A percentile compares a stretch with the other conserved stretches of the same genome.
phyloP scores from a whole-genome alignment of 2,888 invertebrate genomes.

The Chymomyza procnemis region DNA sequence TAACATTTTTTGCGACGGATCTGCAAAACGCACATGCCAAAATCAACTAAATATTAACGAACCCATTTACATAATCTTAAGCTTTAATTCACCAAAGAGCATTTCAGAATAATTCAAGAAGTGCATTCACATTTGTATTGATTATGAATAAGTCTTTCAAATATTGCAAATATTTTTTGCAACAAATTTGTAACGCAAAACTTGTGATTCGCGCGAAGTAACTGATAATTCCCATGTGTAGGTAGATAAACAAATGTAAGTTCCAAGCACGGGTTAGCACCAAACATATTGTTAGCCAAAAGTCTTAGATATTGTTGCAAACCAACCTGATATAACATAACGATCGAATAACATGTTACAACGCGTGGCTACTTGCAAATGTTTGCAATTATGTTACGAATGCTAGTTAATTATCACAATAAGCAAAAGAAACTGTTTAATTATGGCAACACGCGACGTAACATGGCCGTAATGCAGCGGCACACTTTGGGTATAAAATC shows the following conservation, averaged over 20 bases:
- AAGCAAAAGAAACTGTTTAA: constrained; percentile 8
- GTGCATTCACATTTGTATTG: neutral
- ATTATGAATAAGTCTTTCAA: neutral
- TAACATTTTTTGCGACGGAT: no score
- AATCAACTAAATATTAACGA: no score
- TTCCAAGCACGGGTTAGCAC: neutral
- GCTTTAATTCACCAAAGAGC: no score
- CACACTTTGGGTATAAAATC: neutral
- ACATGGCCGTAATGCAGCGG: neutral
- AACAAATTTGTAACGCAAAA: constrained; percentile 43
- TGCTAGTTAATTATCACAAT: constrained; percentile 50
- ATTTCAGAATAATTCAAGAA: no score
- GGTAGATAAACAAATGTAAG: neutral
- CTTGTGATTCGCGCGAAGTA: constrained; percentile 31
- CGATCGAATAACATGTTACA: constrained; percentile 76
- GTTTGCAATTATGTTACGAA: constrained; percentile 15
- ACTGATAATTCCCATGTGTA: constrained; percentile 29
- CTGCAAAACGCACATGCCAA: no score
- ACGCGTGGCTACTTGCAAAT: constrained; percentile 9
- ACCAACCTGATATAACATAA: constrained; percentile 77
- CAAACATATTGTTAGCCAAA: neutral
- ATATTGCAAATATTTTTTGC: constrained; percentile 30
- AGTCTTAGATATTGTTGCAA: constrained; percentile 1
- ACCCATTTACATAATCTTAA: no score
- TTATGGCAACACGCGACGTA: constrained; percentile 39